phyloP scores from a whole-genome alignment of 2,113 vertebrate species.

The Origma solitaria region DNA sequence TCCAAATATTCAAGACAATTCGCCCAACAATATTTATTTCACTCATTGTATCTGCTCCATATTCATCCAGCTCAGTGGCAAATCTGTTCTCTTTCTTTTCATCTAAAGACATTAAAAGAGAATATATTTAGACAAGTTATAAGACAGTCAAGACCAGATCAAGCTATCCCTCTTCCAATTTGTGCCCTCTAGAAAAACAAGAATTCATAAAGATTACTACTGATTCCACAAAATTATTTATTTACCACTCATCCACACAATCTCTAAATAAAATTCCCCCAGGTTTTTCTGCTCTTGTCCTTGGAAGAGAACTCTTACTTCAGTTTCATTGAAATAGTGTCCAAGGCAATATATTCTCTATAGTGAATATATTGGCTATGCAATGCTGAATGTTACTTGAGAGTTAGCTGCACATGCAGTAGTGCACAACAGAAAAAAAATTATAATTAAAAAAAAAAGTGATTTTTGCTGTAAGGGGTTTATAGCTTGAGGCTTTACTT shows the following conservation, averaged over 20 bases:
- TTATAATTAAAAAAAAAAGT: background rate
- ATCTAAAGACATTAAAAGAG: constrained; percentile 73
- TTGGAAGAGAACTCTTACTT: background rate
- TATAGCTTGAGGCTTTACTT: background rate
- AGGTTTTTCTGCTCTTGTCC: background rate
- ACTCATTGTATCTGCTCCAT: constrained; percentile 90
- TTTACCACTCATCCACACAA: background rate
- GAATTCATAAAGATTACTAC: background rate
- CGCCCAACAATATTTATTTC: constrained; percentile 94
- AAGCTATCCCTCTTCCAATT: background rate
- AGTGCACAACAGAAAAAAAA: background rate
- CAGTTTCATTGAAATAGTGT: accelerated
- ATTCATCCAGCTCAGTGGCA: constrained; percentile 87
- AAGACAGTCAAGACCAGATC: background rate
- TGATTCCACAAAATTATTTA: background rate
- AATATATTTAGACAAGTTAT: background rate
- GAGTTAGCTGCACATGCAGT: background rate
- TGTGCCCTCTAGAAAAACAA: background rate
- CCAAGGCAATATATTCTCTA: background rate
- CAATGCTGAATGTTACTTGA: background rate
- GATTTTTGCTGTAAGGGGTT: background rate
- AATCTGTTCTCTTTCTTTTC: constrained; percentile 90
- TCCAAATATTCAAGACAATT: constrained; percentile 92
- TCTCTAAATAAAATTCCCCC: background rate
- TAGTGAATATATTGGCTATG: background rate